Percentiles rank a stretch among this genome's conserved stretches.
Evolutionary conservation across 2,797 vertebrate genomes (phyloP).

Genomic region (Anableps anableps): DNA sequence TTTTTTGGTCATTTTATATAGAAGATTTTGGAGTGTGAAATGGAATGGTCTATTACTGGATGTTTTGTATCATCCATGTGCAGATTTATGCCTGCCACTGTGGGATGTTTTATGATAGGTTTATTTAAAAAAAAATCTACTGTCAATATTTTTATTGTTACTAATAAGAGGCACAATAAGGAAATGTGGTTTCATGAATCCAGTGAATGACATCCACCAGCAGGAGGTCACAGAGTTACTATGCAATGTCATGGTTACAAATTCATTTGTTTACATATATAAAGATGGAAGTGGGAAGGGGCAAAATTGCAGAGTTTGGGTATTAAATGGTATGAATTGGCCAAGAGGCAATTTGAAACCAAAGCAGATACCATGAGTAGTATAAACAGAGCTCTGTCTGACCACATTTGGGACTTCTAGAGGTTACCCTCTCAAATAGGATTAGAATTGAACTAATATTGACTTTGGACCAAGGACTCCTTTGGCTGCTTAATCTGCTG

Average conservation of each 20-base stretch:
- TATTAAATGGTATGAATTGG: neutral
- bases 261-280: neutral
- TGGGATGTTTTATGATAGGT: neutral
- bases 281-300: neutral
- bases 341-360: neutral
- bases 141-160: neutral
- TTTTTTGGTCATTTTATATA: neutral
- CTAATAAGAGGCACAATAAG: neutral
- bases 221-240: neutral
- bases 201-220: neutral
- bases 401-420: conserved; percentile 51
- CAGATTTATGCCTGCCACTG: too few species aligned
- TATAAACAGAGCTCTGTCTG: conserved; percentile 44
- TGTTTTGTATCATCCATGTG: neutral
- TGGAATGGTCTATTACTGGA: neutral
- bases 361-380: conserved; percentile 40
- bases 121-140: neutral
- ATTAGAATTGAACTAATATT: conserved; percentile 74
- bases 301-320: neutral
- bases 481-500: conserved; percentile 39
- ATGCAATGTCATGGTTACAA: neutral
- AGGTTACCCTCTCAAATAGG: conserved; percentile 58
- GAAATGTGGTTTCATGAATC: neutral
- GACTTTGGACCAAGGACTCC: conserved; percentile 48
- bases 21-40: neutral